These are phyloP conservation scores for Gymnocephalus cernua DNA, from an alignment of 2,113 vertebrate species.

Conservation along the genomic window DNA sequence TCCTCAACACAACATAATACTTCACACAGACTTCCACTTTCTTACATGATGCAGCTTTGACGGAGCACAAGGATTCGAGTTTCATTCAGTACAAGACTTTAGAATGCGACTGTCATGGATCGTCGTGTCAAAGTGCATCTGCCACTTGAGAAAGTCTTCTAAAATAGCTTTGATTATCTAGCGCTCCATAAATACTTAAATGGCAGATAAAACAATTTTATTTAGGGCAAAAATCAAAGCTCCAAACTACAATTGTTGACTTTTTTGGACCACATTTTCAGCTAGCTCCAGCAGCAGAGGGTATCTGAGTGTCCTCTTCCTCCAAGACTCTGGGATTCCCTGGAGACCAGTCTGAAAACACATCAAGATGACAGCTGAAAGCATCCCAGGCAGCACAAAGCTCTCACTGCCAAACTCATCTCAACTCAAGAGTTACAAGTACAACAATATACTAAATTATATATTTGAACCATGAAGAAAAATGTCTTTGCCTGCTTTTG, in stretches of 20 bases:
- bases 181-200: neutral
- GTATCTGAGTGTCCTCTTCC: conserved; percentile 74
- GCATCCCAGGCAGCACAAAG: conserved; percentile 1
- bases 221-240: conserved; percentile 5
- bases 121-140: conserved; percentile 50
- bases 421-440: neutral
- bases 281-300: conserved; percentile 73
- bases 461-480: neutral
- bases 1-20: neutral
- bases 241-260: conserved; percentile 32
- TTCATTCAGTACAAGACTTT: conserved; percentile 73
- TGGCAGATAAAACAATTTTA: neutral
- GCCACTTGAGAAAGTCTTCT: conserved; percentile 19
- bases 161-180: conserved; percentile 3
- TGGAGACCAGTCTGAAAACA: conserved; percentile 74
- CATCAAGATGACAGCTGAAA: conserved; percentile 48
- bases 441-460: neutral
- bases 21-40: conserved; percentile 2
- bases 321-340: conserved; percentile 82
- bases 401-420: conserved; percentile 7
- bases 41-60: conserved; percentile 38
- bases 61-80: conserved; percentile 62
- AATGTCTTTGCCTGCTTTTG: neutral
- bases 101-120: conserved; percentile 72
- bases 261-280: conserved; percentile 54